A percentile compares a stretch with the other conserved stretches of the same genome.
phyloP scores from a whole-genome alignment of 2,113 vertebrate species.

The Himantopus leucocephalus region DNA sequence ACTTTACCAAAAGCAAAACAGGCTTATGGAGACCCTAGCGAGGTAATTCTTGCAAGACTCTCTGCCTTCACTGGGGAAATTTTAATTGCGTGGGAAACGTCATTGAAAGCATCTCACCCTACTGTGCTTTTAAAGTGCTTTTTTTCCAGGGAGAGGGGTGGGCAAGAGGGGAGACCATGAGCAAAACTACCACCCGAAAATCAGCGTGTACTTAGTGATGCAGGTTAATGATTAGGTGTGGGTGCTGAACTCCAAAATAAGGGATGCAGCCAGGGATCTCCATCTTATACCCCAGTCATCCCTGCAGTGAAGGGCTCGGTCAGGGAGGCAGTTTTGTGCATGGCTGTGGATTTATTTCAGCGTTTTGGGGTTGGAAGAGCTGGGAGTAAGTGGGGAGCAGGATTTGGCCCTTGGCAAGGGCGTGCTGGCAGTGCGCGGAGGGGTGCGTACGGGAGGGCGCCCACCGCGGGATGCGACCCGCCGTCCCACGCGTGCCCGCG shows the following conservation, averaged over 20 bases:
- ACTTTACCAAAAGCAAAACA: not conserved
- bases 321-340: not conserved
- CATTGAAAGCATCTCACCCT: not conserved
- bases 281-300: not conserved
- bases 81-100: not conserved
- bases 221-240: not conserved
- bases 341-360: not conserved
- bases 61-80: not conserved
- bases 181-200: not conserved
- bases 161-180: not conserved
- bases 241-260: not conserved
- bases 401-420: not conserved
- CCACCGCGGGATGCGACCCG: not conserved
- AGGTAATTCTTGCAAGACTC: not conserved
- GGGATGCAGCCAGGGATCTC: not conserved
- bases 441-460: not conserved
- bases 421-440: not conserved
- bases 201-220: rapidly evolving
- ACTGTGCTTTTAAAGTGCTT: not conserved
- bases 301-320: not conserved
- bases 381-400: not conserved
- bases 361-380: not conserved
- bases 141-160: too few species aligned
- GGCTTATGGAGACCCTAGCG: not conserved
- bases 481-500: not conserved